phyloP scores from a whole-genome alignment of 1,140 invertebrate species.

The Lasioglossum baleicum region DNA sequence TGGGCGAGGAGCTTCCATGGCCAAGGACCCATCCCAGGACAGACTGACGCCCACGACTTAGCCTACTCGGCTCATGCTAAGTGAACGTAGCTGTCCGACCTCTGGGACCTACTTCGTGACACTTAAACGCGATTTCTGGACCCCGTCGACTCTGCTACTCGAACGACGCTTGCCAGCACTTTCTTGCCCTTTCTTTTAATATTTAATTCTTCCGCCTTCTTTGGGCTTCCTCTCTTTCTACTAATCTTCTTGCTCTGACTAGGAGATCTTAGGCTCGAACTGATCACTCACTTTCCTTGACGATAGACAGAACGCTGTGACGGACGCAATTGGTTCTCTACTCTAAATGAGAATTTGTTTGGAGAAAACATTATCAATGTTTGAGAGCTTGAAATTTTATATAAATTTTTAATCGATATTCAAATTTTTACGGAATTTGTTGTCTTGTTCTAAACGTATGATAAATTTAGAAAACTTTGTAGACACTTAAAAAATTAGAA shows the following conservation, averaged over 20 bases:
- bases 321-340: slow-evolving; percentile 3
- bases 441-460: too few species aligned
- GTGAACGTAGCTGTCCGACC: slow-evolving; percentile 24
- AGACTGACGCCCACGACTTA: slow-evolving; percentile 82
- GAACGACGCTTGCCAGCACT: slow-evolving; percentile 12
- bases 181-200: slow-evolving; percentile 20
- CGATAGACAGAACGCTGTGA: slow-evolving; percentile 3
- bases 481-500: too few species aligned
- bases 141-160: not conserved
- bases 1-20: slow-evolving; percentile 83
- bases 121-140: not conserved
- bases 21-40: slow-evolving; percentile 70
- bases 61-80: slow-evolving; percentile 83
- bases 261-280: too few species aligned
- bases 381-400: too few species aligned
- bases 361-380: too few species aligned
- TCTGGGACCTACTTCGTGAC: slow-evolving; percentile 2
- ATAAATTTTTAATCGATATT: too few species aligned
- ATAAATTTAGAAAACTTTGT: too few species aligned
- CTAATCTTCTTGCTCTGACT: too few species aligned
- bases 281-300: not conserved
- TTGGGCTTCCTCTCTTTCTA: not conserved
- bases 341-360: too few species aligned
- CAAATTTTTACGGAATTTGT: too few species aligned
- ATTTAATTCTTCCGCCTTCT: not conserved